Conservation (phyloP, 1,140 invertebrate genomes). For the Bombus consobrinus region DNA sequence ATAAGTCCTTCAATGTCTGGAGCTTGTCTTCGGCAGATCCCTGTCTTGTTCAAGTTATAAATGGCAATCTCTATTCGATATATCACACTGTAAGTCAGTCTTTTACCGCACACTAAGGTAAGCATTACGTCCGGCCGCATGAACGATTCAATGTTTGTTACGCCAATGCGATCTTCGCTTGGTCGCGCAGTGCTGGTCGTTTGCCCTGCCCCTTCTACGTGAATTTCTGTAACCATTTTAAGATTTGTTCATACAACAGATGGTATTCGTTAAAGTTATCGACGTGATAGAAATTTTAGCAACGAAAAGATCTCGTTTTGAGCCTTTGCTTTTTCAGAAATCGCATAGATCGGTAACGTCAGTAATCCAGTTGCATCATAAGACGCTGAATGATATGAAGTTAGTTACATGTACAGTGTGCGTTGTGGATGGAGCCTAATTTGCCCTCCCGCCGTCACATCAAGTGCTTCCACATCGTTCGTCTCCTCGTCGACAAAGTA, state of each 20-base stretch:
- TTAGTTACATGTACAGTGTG: accelerated
- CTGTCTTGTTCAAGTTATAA: conserved; percentile 40
- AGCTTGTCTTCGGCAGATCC: conserved; percentile 22
- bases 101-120: not conserved
- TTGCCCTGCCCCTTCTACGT: conserved; percentile 2
- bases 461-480: conserved; percentile 43
- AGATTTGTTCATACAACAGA: conserved; percentile 10
- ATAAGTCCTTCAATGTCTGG: not conserved
- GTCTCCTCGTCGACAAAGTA: conserved; percentile 66
- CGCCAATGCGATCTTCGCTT: conserved; percentile 41
- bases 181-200: not conserved
- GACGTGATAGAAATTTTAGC: not conserved
- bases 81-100: not conserved
- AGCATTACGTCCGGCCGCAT: too few species aligned
- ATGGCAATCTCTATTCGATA: conserved; percentile 20
- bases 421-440: conserved; percentile 29
- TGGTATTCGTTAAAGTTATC: not conserved
- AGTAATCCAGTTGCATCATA: too few species aligned
- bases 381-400: accelerated
- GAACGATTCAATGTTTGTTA: not conserved
- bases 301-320: not conserved
- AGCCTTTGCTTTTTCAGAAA: not conserved
- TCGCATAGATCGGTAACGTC: too few species aligned
- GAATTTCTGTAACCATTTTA: conserved; percentile 23
- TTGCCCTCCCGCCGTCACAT: conserved; percentile 16